Base-by-base conservation (phyloP, 1,140 invertebrate genomes). In the Sminthurides bifidus region DNA sequence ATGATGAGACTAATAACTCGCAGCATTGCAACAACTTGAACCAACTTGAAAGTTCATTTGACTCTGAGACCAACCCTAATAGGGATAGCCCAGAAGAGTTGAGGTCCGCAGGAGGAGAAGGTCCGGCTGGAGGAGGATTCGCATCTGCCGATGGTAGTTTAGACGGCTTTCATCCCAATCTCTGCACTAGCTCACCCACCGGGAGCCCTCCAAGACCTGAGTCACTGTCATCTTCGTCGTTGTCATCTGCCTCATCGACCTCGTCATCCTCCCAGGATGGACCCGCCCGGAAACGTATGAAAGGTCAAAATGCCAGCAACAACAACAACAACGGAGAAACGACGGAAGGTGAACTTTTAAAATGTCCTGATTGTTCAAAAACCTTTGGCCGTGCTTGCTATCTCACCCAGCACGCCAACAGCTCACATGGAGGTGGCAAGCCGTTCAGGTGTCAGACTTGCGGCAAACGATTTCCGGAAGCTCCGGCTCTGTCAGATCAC, bases 351-450 rank as follows among this genome's bases (percentile, higher is more conserved):
- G 74, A 74, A 3, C 66, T 76, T 19, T 77, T 84, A 67, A 84
- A 83, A 69, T 92, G 87, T 70, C 76, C 81, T 60, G 81, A 85
- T 64, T 91, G 87, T 71, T 79, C 85, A 66, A 90, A 90, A 69
- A 70, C 81, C 2, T 92, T 91, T 73, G 86, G 85, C 68, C 86
- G 85, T 65, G 79, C 82, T 21, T 91, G 87, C 68, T 91, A 91
- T 67, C 71, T 91, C 19, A 90, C 85, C 30, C 87, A 91, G 69
- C 88, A 91, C 72, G 87, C 87, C 70, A 89, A 88, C 69, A 86
- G 84, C 58, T 88, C 88, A 70, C 88, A 92, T 68, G 79, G 79
- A 35, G 87, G 87, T 38, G 83, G 83, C 61, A 88, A 87, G 67
- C 85, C 85, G 2, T 90, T 79, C 68, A 89, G 89, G 68, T 92